phyloP scores from a whole-genome alignment of 2,113 vertebrate species.

The Dipodomys ordii region DNA sequence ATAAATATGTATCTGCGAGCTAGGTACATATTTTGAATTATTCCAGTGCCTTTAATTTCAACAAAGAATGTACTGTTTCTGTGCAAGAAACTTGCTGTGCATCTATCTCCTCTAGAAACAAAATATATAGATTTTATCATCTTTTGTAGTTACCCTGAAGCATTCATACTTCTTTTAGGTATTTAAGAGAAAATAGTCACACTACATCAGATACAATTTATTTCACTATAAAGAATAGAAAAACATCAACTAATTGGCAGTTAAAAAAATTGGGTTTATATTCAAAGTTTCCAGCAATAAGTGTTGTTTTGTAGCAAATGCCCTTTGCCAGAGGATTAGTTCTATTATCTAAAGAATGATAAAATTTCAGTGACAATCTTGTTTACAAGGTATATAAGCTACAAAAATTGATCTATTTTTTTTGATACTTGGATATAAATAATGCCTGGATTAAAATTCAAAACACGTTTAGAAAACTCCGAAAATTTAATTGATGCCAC shows the following conservation, averaged over 20 bases:
- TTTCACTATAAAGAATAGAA: background rate
- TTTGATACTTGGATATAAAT: background rate
- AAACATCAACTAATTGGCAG: constrained; percentile 40
- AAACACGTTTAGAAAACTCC: background rate
- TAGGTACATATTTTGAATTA: constrained; percentile 36
- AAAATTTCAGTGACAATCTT: constrained; percentile 43
- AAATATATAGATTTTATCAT: constrained; percentile 55
- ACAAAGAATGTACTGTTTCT: background rate
- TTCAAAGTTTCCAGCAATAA: background rate
- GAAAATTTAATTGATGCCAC: background rate
- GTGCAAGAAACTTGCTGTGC: background rate
- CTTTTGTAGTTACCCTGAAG: constrained; percentile 51
- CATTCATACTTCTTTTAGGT: constrained; percentile 24
- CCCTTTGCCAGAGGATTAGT: background rate
- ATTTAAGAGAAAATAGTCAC: constrained; percentile 18
- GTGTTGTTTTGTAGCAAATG: background rate
- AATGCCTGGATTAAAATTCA: constrained; percentile 16
- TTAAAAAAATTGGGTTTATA: background rate
- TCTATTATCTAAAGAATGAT: background rate
- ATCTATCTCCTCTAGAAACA: background rate
- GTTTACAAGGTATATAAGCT: background rate
- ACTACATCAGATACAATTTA: background rate
- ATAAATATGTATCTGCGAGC: constrained; percentile 36
- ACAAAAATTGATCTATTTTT: constrained; percentile 7
- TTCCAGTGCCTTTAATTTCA: constrained; percentile 13